Percentiles rank a stretch among this genome's conserved stretches.
Evolutionary conservation across 2,113 vertebrate species (phyloP).

Genomic region (Myiozetetes cayanensis): DNA sequence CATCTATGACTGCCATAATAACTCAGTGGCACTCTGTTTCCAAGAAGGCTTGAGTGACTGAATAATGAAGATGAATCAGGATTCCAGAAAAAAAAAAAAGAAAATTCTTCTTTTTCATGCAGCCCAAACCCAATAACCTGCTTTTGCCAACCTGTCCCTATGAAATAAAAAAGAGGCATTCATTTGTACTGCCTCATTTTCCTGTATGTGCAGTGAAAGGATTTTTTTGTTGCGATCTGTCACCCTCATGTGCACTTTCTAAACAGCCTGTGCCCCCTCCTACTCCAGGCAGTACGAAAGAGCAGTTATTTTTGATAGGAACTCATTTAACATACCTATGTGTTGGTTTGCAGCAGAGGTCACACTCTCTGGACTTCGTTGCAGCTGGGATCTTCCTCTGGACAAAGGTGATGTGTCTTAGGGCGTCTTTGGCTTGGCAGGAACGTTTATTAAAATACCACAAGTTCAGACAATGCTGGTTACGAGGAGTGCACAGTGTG

Average conservation of each 20-base stretch:
- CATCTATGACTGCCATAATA: constrained; percentile 2
- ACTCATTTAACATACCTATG: constrained; percentile 21
- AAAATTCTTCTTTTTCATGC: neutral
- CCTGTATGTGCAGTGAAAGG: neutral
- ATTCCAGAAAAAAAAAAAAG: neutral
- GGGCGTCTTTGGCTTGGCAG: constrained; percentile 13
- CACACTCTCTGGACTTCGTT: neutral
- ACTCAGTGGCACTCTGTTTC: neutral
- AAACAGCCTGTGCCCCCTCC: neutral
- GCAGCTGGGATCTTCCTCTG: constrained; percentile 36
- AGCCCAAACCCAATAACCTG: neutral
- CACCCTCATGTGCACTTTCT: neutral
- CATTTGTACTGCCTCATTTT: neutral
- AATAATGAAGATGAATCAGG: neutral
- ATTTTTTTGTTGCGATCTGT: neutral
- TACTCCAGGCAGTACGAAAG: neutral
- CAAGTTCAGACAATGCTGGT: constrained; percentile 62
- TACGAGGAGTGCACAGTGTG: neutral
- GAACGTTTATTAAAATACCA: neutral
- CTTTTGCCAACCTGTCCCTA: constrained; percentile 5
- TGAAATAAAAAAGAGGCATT: neutral
- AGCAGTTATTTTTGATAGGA: neutral
- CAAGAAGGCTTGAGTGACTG: neutral
- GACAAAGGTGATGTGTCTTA: neutral
- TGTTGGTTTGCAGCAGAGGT: neutral